phyloP scores from a whole-genome alignment of 2,113 vertebrate genomes.

The Girardinichthys multiradiatus region DNA sequence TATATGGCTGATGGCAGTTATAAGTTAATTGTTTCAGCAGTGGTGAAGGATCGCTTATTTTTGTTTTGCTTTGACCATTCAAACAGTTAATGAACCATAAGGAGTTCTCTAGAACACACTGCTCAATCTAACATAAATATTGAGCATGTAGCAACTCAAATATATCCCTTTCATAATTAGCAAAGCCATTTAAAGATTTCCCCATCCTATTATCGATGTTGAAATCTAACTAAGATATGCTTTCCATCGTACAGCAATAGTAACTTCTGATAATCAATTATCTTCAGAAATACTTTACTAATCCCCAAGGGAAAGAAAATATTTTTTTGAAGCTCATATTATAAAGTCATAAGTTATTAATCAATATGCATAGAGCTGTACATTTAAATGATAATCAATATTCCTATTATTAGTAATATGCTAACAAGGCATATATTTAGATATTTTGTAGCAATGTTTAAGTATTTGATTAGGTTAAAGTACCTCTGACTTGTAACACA shows the following conservation, averaged over 20 bases:
- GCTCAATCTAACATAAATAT: constrained; percentile 53
- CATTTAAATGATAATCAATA: constrained; percentile 75
- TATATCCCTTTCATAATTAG: constrained; percentile 8
- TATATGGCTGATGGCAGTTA: constrained; percentile 22
- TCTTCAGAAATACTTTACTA: too few relatives aligned
- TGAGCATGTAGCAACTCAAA: constrained; percentile 27
- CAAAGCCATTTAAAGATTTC: constrained; percentile 26
- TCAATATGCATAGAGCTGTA: constrained; percentile 73
- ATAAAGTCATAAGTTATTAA: too few relatives aligned
- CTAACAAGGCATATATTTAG: constrained; percentile 60
- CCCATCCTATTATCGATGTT: constrained; percentile 33
- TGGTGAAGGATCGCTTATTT: neutral
- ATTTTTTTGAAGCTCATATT: too few relatives aligned
- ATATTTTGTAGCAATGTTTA: constrained; percentile 53
- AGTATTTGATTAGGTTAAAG: constrained; percentile 36
- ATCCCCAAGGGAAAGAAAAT: too few relatives aligned
- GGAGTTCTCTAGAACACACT: constrained; percentile 35
- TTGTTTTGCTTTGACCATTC: constrained; percentile 9
- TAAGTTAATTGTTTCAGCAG: constrained; percentile 14
- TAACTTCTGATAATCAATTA: constrained; percentile 78
- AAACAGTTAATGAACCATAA: constrained; percentile 39
- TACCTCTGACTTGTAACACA: constrained; percentile 9
- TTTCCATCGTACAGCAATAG: constrained; percentile 36
- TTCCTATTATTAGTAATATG: constrained; percentile 61
- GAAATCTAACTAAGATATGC: constrained; percentile 64